A percentile compares a stretch with the other conserved stretches of the same genome.
These are phyloP conservation scores for Gambusia affinis DNA, from an alignment of 2,113 vertebrate genomes.

Conservation along the genomic window DNA sequence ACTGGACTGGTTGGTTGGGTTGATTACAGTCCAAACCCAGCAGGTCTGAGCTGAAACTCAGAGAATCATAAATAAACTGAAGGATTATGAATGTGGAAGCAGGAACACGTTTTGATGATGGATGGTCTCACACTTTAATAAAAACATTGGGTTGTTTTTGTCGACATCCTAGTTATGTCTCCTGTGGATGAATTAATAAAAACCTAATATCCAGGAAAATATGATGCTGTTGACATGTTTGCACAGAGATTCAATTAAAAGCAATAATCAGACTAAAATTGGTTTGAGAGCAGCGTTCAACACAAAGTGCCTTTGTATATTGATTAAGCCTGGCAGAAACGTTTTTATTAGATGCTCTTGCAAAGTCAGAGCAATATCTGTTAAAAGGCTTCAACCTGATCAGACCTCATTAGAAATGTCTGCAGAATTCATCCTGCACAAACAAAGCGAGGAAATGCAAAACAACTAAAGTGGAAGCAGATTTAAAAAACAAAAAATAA, in stretches of 20 bases:
- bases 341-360: background rate
- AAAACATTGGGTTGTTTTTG: background rate
- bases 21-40: background rate
- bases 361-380: background rate
- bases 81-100: background rate
- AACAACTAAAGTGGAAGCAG: no score
- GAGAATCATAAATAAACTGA: background rate
- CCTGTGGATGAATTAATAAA: slow-evolving; percentile 1
- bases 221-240: background rate
- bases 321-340: background rate
- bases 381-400: background rate
- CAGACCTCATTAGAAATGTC: background rate
- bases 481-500: no score
- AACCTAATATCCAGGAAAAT: background rate
- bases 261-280: background rate
- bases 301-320: background rate
- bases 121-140: background rate
- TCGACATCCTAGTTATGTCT: background rate
- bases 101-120: background rate
- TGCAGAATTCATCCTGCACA: background rate
- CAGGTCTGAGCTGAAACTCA: background rate
- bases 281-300: background rate
- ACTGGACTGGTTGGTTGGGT: no score
- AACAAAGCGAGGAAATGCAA: no score
- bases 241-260: background rate